A percentile compares a stretch with the other conserved stretches of the same genome.
Evolutionary conservation across 1,140 invertebrate species (phyloP).

Genomic region (Anadara kagoshimensis): DNA sequence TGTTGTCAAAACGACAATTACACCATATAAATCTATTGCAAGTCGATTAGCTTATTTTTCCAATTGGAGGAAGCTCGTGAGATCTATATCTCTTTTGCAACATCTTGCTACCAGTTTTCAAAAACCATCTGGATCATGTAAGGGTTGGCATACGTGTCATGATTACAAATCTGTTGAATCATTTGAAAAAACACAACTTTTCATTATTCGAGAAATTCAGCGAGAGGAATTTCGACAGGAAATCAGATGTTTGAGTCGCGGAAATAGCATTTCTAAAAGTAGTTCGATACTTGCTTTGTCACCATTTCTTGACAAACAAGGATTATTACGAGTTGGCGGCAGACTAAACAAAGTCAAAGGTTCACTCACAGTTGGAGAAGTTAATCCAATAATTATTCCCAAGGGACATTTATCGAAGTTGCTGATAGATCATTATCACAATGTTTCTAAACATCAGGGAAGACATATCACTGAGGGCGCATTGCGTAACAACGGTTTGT

Average conservation of each 20-base stretch:
- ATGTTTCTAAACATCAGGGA: constrained; percentile 33
- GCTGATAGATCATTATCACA: constrained; percentile 29
- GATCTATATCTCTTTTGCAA: not conserved
- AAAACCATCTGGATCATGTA: not conserved
- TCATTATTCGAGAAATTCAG: constrained; percentile 26
- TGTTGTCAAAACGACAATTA: not conserved
- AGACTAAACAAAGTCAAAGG: constrained; percentile 15
- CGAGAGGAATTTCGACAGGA: constrained; percentile 3
- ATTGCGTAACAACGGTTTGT: constrained; percentile 17
- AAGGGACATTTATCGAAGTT: constrained; percentile 25
- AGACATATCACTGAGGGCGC: constrained; percentile 32
- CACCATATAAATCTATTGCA: not conserved
- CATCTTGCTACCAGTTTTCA: constrained; percentile 7
- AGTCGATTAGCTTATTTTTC: constrained; percentile 4
- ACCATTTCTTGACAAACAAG: constrained; percentile 30
- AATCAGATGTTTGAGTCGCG: not conserved
- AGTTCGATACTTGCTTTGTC: constrained; percentile 8
- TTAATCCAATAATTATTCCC: constrained; percentile 41
- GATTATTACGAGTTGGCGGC: constrained; percentile 33
- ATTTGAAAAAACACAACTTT: not conserved
- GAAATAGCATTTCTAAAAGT: not conserved
- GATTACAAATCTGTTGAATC: not conserved
- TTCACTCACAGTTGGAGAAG: not conserved
- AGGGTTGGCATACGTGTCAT: constrained; percentile 3
- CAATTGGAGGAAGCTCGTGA: not conserved